Base-by-base conservation (phyloP, 2,797 vertebrate genomes). In the Siniperca scherzeri region DNA sequence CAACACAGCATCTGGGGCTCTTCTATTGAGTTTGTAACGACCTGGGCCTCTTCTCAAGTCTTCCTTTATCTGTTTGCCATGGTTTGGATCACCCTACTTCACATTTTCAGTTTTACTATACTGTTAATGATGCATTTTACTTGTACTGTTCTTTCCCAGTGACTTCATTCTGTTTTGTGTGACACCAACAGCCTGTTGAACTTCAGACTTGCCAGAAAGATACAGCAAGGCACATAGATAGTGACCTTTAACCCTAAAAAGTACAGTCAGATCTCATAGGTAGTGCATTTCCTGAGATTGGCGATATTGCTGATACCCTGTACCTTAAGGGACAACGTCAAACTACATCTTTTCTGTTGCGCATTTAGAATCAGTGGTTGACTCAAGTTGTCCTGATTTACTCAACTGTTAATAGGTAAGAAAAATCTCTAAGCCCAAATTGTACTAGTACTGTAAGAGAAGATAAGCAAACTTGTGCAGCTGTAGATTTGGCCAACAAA, bases 181-280 rank as follows among this genome's bases (percentile, higher is more conserved):
- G 56, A 70, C 73, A 50, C 36, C 55, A 6, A 3, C 40, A 42
- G 16, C 50, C 25, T 42, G 48, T 25, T 94, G 94, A 94, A 93
- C 95, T 94, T 95, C 89, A 94, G 92, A 91, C 93, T 78, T 82
- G 19, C 48, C 44, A 52, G 56, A 77, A 44, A 59, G 71, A 74
- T 72, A 90, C 93, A 95, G 82, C 91, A 73, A 68, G 83, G 74
- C 86, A 87, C 33, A 79, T 38, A 22, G 61, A 76, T 40, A 33
- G 27, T 84, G 86, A 92, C 85, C 94, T 90, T 95, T 94, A 88
- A 81, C 84, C 93, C 75, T 2, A 8, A 30, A 62, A 64, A 57
- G 68, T 70, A 74, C 80, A 74, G 7, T 56, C 72, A 44, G 56
- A 78, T 84, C 48, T 57, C 30, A 25, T 52, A 25, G 38, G 46